Base-by-base conservation (phyloP, 1,140 invertebrate species). In the Caerostris extrusa region DNA sequence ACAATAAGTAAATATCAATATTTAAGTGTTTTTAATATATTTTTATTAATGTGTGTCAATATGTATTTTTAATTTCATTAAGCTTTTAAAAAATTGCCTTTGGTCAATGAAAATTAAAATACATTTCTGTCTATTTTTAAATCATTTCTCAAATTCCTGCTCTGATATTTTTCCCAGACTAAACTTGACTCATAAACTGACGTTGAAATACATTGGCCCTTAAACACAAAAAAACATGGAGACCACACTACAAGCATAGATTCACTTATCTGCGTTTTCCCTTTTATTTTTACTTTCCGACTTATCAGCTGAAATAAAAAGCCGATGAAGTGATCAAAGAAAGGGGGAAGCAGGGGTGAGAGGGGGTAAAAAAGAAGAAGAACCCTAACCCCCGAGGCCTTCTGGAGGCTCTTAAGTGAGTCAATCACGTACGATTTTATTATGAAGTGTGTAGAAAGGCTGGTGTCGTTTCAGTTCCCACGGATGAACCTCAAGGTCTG, bases 271-370 rank as follows among this genome's bases (percentile, higher is more conserved):
- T 58, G 4, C n/a, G 53, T 56, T 57, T 91, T 60, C 69, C 50
- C 57, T 61, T 57, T 19, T 56, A 7, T 53, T 82, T 58, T 8
- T 3, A 8, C 85, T 87, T 34, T 19, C 34, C 34, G 10, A 14
- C 17, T 56, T 77, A 90, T 77, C 88, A 12, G 17, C 19, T 56
- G 58, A 91, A 91, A 91, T 81, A 82, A 91, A 83, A 93, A 60
- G 61, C 53, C 61, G 91, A 93, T 93, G 81, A 93, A 93, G 83
- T 93, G 53, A 93, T 93, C 91, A 93, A 71, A 93, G 17, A 7
- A 50, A 57, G 57, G 71, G 5, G 8, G n/a, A n/a, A n/a, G n/a
- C n/a, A n/a, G 3, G 34, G 7, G 71, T 8, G 71, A 50, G 71
- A 77, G 71, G 34, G 69, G 19, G 19, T 34, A 34, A 34, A 34